A percentile compares a stretch with the other conserved stretches of the same genome.
Evolutionary conservation across 2,113 vertebrate genomes (phyloP).

Genomic region (Phodopus roborovskii): DNA sequence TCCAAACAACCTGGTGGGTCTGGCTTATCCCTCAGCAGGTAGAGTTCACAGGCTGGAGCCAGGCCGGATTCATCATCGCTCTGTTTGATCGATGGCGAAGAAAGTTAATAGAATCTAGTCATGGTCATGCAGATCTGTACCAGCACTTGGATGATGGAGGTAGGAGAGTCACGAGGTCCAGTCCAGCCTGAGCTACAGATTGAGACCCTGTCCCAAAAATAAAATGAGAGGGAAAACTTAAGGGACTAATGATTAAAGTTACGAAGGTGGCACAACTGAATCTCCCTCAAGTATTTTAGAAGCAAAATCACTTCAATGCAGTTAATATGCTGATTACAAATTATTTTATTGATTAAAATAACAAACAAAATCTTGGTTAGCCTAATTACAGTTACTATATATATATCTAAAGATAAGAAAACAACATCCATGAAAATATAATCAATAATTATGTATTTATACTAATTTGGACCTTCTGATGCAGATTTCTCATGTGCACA

Average conservation of each 20-base stretch:
- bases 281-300: constrained; percentile 58
- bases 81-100: not conserved
- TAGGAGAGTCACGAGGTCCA: not conserved
- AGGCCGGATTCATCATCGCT: not conserved
- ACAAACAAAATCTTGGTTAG: constrained; percentile 63
- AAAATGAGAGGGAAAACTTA: not conserved
- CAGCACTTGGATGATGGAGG: not conserved
- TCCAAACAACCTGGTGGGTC: not conserved
- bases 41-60: not conserved
- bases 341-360: constrained; percentile 72
- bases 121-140: not conserved
- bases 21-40: not conserved
- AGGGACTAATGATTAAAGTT: constrained; percentile 24
- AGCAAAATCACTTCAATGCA: constrained; percentile 53
- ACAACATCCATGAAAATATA: constrained; percentile 46
- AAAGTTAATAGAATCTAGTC: not conserved
- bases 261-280: not conserved
- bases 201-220: not conserved
- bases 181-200: not conserved
- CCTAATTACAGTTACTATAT: constrained; percentile 70
- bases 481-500: not conserved
- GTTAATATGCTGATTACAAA: constrained; percentile 73
- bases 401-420: constrained; percentile 63
- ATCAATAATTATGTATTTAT: constrained; percentile 36
- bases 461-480: constrained; percentile 44